A percentile compares a stretch with the other conserved stretches of the same genome.
These are phyloP conservation scores for Pollenia labialis DNA, from an alignment of 2,888 invertebrate genomes.

Conservation along the genomic window DNA sequence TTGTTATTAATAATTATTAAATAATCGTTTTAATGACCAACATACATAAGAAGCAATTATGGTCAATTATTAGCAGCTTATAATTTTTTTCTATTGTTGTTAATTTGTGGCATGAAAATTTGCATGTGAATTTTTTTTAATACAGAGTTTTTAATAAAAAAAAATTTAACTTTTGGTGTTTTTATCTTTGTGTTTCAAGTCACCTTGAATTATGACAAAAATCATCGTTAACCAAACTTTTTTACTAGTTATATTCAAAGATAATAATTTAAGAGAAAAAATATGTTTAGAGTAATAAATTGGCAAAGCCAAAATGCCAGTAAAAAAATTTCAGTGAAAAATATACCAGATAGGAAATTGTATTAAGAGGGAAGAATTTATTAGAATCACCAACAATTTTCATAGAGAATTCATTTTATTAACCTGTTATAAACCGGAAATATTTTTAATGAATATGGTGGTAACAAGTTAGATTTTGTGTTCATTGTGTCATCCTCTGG, in stretches of 20 bases:
- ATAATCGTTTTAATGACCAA: slow-evolving; percentile 19
- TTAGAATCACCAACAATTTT: too few relatives aligned
- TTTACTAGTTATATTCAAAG: neutral
- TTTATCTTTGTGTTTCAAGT: slow-evolving; percentile 35
- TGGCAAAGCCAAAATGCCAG: neutral
- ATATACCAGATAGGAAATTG: slow-evolving; percentile 12
- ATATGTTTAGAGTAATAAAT: neutral
- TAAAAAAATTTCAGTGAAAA: neutral
- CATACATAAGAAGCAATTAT: slow-evolving; percentile 30
- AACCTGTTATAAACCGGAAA: too few relatives aligned
- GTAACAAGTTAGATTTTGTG: too few relatives aligned
- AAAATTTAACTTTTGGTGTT: slow-evolving; percentile 6
- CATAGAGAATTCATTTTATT: too few relatives aligned
- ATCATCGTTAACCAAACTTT: slow-evolving; percentile 4
- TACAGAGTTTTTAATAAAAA: neutral
- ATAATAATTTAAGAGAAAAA: neutral
- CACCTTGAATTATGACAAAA: slow-evolving; percentile 67
- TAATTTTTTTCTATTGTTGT: slow-evolving; percentile 6
- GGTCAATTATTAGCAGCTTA: slow-evolving; percentile 43
- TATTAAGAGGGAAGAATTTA: too few relatives aligned
- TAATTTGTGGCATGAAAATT: slow-evolving; percentile 31
- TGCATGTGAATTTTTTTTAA: slow-evolving; percentile 26
- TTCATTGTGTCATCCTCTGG: too few relatives aligned
- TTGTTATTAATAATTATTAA: slow-evolving; percentile 23
- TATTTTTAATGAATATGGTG: too few relatives aligned